These are phyloP conservation scores for Oreochromis spilurus DNA, from an alignment of 2,113 vertebrate genomes.

Conservation along the genomic window DNA sequence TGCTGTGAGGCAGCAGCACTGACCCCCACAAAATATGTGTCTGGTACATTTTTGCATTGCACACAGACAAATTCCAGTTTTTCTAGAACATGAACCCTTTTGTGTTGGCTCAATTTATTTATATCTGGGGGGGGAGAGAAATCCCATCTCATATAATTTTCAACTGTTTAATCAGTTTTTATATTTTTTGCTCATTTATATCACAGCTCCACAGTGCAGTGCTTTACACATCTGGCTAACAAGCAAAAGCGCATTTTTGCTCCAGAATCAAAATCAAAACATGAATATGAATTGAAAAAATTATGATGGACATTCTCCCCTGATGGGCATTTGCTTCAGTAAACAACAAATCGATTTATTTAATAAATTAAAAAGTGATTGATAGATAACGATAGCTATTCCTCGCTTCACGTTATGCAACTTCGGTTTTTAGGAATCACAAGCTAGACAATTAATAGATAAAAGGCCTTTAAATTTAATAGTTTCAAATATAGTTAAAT, in stretches of 20 bases:
- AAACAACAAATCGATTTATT: neutral
- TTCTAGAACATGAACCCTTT: neutral
- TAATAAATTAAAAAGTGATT: neutral
- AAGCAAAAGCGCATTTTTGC: neutral
- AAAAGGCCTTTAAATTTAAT: neutral
- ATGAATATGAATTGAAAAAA: neutral
- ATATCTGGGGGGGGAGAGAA: fast-evolving
- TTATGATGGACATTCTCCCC: neutral
- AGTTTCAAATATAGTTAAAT: neutral
- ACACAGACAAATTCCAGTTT: neutral
- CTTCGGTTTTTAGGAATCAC: neutral
- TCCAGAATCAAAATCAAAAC: neutral
- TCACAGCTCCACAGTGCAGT: neutral
- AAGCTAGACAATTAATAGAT: neutral
- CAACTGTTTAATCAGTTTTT: neutral
- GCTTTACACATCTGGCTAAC: neutral
- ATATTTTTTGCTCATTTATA: neutral
- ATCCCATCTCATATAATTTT: neutral
- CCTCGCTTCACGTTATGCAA: neutral
- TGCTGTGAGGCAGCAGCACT: neutral
- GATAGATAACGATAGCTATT: neutral
- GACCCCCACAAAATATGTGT: neutral
- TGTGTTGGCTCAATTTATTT: neutral
- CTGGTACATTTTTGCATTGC: neutral
- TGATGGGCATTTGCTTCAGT: neutral